Percentiles rank a stretch among this genome's conserved stretches.
Conservation (phyloP, 2,797 vertebrate species). For the Pitangus sulphuratus region DNA sequence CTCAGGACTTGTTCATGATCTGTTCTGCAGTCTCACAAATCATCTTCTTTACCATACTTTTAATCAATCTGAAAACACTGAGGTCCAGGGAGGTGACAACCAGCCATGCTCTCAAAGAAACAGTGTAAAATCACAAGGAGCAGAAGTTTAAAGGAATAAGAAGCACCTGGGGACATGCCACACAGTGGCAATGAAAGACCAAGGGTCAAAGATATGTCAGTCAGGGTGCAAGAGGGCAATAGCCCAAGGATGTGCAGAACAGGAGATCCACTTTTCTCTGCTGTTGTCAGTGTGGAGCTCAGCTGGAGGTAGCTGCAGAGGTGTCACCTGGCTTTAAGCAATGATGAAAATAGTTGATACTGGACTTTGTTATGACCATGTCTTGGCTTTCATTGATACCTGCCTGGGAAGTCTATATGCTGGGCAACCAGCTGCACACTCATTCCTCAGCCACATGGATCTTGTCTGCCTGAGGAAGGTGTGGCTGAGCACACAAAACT, state of each 20-base stretch:
- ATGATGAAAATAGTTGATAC: background rate
- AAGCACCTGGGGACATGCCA: background rate
- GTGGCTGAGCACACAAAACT: background rate
- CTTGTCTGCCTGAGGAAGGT: background rate
- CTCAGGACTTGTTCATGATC: background rate
- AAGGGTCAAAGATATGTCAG: background rate
- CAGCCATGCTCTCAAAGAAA: background rate
- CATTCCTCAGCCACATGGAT: background rate
- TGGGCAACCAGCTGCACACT: background rate
- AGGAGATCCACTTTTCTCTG: background rate
- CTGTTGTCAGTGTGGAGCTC: background rate
- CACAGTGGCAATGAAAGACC: conserved; percentile 40
- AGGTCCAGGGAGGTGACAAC: background rate
- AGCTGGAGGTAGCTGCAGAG: background rate
- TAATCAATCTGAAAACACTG: background rate
- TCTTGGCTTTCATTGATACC: background rate
- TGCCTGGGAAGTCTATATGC: background rate
- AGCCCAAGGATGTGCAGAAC: background rate
- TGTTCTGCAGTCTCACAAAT: background rate
- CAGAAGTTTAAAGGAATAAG: background rate
- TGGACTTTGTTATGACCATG: background rate
- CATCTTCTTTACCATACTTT: background rate
- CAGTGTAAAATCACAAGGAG: background rate
- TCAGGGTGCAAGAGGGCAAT: background rate
- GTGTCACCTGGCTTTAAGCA: background rate